Percentiles rank a stretch among this genome's conserved stretches.
Conservation (phyloP, 2,113 vertebrate genomes). For the Phalacrocorax pelagicus region DNA sequence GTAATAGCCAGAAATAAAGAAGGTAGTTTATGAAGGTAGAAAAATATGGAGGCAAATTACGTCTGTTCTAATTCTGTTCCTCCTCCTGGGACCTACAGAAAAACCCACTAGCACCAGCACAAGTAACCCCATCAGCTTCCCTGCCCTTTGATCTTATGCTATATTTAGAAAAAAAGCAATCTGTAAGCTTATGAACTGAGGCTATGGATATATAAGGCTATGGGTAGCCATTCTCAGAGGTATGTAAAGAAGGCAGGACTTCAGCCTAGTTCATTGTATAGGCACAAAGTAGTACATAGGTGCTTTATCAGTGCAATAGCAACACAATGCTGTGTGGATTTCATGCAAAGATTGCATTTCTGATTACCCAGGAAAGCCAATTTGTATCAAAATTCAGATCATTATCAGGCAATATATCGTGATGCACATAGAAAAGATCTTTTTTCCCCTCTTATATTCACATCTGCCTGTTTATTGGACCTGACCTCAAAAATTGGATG, state of each 20-base stretch:
- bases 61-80: not conserved
- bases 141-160: not conserved
- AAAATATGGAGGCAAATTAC: not conserved
- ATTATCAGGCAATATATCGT: not conserved
- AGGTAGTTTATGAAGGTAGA: not conserved
- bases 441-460: not conserved
- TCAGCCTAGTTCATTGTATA: not conserved
- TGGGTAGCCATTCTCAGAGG: not conserved
- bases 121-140: not conserved
- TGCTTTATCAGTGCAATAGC: not conserved
- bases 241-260: not conserved
- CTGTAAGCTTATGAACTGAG: not conserved
- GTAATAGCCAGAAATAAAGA: not conserved
- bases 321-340: not conserved
- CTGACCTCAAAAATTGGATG: not conserved
- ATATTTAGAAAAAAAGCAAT: not conserved
- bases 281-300: fast-evolving
- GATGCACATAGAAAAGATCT: not conserved
- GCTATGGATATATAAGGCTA: not conserved
- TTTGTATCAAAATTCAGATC: not conserved
- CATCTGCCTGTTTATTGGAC: not conserved
- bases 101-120: not conserved
- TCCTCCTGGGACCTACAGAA: not conserved
- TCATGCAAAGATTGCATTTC: not conserved
- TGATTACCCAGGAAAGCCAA: not conserved